Conservation (phyloP, 2,888 invertebrate genomes). For the Platycheirus albimanus region DNA sequence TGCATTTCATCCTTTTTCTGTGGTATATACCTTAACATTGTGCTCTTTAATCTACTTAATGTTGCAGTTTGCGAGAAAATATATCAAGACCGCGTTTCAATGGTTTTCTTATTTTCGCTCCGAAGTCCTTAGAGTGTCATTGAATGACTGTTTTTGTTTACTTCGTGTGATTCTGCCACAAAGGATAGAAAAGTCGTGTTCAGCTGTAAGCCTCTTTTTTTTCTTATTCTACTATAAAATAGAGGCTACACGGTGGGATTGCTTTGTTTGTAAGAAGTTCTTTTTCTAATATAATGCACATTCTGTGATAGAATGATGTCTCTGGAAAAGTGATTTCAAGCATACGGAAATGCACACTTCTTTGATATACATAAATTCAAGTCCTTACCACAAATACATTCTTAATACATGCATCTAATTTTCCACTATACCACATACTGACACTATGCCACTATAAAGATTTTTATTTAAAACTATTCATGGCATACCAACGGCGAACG, state of each 20-base stretch:
- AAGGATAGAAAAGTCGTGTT: neutral
- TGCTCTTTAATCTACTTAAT: slow-evolving; percentile 55
- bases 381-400: neutral
- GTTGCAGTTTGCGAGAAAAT: slow-evolving; percentile 6
- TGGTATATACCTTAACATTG: slow-evolving; percentile 1
- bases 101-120: slow-evolving; percentile 20
- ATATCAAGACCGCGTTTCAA: neutral
- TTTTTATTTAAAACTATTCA: neutral
- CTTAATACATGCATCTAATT: no score
- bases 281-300: neutral
- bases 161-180: slow-evolving; percentile 5
- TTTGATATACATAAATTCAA: no score
- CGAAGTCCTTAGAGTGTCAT: slow-evolving; percentile 14
- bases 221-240: neutral
- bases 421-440: no score
- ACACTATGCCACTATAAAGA: no score
- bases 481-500: neutral
- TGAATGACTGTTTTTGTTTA: slow-evolving; percentile 34
- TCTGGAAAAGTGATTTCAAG: neutral
- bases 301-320: neutral
- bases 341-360: slow-evolving; percentile 9
- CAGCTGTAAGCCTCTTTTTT: slow-evolving; percentile 1
- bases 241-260: no score
- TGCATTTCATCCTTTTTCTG: slow-evolving; percentile 24
- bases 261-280: neutral